These are phyloP conservation scores for Drosophila paramelanica DNA, from an alignment of 2,888 invertebrate genomes.

Conservation along the genomic window DNA sequence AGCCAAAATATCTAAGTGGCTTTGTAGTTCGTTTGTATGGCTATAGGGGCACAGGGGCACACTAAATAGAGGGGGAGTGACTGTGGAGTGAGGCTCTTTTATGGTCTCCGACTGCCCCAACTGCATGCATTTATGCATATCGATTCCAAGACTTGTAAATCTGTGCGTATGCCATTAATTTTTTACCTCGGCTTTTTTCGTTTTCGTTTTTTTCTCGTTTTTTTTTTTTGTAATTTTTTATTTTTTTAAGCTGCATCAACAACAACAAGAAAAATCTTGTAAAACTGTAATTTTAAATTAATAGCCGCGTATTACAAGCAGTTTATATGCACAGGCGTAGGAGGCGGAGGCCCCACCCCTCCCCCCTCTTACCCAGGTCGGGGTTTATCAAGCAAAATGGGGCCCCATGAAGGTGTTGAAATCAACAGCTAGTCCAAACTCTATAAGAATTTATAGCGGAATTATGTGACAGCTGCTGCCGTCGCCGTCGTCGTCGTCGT, in stretches of 20 bases:
- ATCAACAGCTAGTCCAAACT: slow-evolving; percentile 78
- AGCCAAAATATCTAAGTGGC: slow-evolving; percentile 78
- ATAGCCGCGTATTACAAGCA: slow-evolving; percentile 80
- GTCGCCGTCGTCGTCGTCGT: slow-evolving; percentile 33
- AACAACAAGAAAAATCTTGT: slow-evolving; percentile 63
- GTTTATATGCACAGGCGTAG: slow-evolving; percentile 80
- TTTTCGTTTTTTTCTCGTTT: slow-evolving; percentile 30
- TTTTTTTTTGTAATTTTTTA: slow-evolving; percentile 4
- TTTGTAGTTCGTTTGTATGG: slow-evolving; percentile 60
- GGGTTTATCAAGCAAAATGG: slow-evolving; percentile 53
- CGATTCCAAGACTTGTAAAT: slow-evolving; percentile 74
- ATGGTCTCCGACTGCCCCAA: slow-evolving; percentile 52
- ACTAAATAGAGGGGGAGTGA: neutral
- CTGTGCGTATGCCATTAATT: slow-evolving; percentile 80
- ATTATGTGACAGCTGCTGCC: slow-evolving; percentile 81
- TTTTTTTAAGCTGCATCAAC: slow-evolving; percentile 19
- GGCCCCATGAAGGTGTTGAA: slow-evolving; percentile 79
- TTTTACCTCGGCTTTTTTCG: slow-evolving; percentile 36
- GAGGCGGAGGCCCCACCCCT: slow-evolving; percentile 50
- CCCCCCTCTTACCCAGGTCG: neutral
- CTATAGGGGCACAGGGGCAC: slow-evolving; percentile 17
- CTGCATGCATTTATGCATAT: slow-evolving; percentile 74
- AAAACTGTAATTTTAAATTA: slow-evolving; percentile 81
- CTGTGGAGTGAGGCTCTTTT: slow-evolving; percentile 51
- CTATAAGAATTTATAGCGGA: slow-evolving; percentile 81